Percentiles rank a stretch among this genome's conserved stretches.
Evolutionary conservation across 2,888 invertebrate species (phyloP).

Genomic region (Rutpela maculata): DNA sequence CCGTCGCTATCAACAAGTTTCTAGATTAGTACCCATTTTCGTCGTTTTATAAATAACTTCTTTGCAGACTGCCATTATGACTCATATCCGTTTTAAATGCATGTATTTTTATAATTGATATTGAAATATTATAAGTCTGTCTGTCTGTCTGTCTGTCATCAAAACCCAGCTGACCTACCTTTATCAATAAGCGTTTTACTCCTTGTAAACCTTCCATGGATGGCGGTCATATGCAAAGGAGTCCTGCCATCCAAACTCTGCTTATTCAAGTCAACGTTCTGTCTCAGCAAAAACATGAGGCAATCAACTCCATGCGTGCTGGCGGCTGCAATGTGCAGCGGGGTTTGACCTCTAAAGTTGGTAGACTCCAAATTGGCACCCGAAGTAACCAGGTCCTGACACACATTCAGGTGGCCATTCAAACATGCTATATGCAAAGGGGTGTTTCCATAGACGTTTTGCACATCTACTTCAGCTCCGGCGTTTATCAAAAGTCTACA

Average conservation of each 20-base stretch:
- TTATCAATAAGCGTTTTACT: slow-evolving; percentile 79
- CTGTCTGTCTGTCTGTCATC: too few species aligned
- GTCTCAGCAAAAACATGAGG: slow-evolving; percentile 76
- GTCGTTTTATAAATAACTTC: too few species aligned
- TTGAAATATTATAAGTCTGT: too few species aligned
- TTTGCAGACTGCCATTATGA: too few species aligned
- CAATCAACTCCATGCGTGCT: slow-evolving; percentile 79
- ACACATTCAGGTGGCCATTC: slow-evolving; percentile 77
- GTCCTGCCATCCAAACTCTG: slow-evolving; percentile 78
- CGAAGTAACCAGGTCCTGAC: slow-evolving; percentile 75
- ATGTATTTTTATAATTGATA: too few species aligned
- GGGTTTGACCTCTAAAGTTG: slow-evolving; percentile 75
- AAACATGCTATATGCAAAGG: slow-evolving; percentile 79
- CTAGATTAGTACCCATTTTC: too few species aligned
- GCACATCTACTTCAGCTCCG: slow-evolving; percentile 77
- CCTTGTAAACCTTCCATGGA: slow-evolving; percentile 79
- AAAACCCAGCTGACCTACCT: slow-evolving; percentile 72
- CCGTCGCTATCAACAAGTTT: too few species aligned
- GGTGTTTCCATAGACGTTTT: slow-evolving; percentile 78
- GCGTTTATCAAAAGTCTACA: slow-evolving; percentile 73
- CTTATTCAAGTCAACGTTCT: slow-evolving; percentile 76
- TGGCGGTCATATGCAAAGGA: slow-evolving; percentile 81
- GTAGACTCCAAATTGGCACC: slow-evolving; percentile 75
- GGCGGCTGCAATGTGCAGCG: slow-evolving; percentile 79
- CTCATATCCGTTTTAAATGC: too few species aligned